Base-by-base conservation (phyloP, 2,888 invertebrate species). In the Epicampocera succincta region DNA sequence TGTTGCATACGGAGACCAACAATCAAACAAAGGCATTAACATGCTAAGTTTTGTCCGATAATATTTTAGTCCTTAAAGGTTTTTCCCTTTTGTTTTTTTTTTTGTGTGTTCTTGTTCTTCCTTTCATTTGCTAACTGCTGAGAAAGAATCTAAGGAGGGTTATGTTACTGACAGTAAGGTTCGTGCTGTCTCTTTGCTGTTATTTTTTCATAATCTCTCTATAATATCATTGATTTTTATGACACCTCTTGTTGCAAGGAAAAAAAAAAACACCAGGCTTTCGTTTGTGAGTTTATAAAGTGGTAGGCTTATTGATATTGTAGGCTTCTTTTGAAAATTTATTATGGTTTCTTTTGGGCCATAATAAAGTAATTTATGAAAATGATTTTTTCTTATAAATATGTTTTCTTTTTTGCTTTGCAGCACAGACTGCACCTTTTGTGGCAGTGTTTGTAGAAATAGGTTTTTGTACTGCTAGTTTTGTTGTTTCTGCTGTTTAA, bases 171-270 rank as follows among this genome's bases (percentile, higher is more conserved):
- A 65, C 66, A 54, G 44, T 65, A 66, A 66, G 66, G 38, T 50
- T 44, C 56, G n/a, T 17, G 21, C 0, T 48, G 33, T 17, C 11
- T 25, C 3, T 44, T 25, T 72, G 6, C 13, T 63, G 17, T 44
- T 46, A 50, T 48, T 66, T 69, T 42, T 46, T 73, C 46, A 52
- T 79, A 79, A 79, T 79, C 78, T 79, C 66, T 79, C 52, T 60
- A 79, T 61, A 79, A 73, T 78, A 82, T 82, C 82, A 82, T 75
- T 82, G 82, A 82, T 78, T 82, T 82, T 82, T 82, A 82, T 82
- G 82, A 82, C 82, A 82, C 82, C 82, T 82, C 40, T 50, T 65
- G 68, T 42, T 52, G 40, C 21, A 11, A 65, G 72, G 29, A 42
- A n/a, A 38, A 21, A 12, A 13, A 29, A 17, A 40, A 40, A 9